phyloP scores from a whole-genome alignment of 2,888 invertebrate species.

The Stenolophus ochropezus region DNA sequence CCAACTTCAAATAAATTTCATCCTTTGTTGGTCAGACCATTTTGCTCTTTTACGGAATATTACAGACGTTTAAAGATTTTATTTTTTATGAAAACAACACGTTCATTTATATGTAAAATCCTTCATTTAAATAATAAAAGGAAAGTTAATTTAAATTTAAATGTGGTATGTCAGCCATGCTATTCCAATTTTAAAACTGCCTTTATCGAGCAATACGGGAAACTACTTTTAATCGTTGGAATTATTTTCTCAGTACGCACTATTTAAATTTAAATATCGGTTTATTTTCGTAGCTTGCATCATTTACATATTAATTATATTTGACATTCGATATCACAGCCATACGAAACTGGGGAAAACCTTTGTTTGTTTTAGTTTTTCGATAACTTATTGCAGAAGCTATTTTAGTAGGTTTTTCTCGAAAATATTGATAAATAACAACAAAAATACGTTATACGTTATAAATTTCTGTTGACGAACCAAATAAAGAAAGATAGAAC shows the following conservation, averaged over 20 bases:
- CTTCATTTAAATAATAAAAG: conserved; percentile 40
- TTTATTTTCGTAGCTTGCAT: background rate
- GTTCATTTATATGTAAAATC: conserved; percentile 35
- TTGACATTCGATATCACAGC: background rate
- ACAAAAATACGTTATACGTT: no score
- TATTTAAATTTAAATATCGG: background rate
- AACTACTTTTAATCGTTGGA: conserved; percentile 1
- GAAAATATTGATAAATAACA: no score
- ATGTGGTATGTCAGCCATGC: conserved; percentile 15
- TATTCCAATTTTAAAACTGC: conserved; percentile 25
- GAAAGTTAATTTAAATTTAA: conserved; percentile 44
- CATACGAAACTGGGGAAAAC: background rate
- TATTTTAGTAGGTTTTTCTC: no score
- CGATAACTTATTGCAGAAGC: no score
- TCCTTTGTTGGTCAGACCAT: background rate
- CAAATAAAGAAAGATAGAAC: no score
- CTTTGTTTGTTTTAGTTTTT: background rate
- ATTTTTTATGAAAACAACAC: conserved; percentile 31
- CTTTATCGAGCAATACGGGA: background rate
- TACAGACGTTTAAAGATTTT: conserved; percentile 32
- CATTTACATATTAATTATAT: background rate
- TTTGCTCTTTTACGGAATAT: conserved; percentile 16
- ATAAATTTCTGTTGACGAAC: no score
- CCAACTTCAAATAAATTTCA: conserved; percentile 1
- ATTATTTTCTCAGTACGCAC: background rate